phyloP scores from a whole-genome alignment of 2,888 invertebrate species.

The Pollenia amentaria region DNA sequence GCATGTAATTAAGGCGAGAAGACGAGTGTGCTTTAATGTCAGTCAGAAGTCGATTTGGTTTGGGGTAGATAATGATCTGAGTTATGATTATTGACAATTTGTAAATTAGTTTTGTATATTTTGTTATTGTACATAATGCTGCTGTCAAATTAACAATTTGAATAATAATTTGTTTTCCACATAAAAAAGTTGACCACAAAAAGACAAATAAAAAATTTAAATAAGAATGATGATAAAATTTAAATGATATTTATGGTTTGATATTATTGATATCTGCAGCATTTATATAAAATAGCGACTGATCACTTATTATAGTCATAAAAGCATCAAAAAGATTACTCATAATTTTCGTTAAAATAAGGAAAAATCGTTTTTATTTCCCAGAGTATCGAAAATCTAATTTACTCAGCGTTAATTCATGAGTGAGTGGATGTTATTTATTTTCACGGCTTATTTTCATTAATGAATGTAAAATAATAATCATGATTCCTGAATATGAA shows the following conservation, averaged over 20 bases:
- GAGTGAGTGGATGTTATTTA: too few relatives aligned
- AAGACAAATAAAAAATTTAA: background rate
- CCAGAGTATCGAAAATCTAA: too few relatives aligned
- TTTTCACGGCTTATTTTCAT: too few relatives aligned
- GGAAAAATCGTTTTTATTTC: too few relatives aligned
- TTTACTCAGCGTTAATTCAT: too few relatives aligned
- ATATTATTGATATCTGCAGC: too few relatives aligned
- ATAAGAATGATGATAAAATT: background rate
- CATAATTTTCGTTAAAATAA: too few relatives aligned
- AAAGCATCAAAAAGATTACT: too few relatives aligned
- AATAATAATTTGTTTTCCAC: constrained; percentile 61
- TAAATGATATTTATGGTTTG: background rate
- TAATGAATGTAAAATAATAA: too few relatives aligned
- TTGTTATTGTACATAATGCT: background rate
- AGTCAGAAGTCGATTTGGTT: constrained; percentile 11
- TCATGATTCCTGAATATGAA: too few relatives aligned
- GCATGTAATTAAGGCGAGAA: constrained; percentile 37
- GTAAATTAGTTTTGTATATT: constrained; percentile 59
- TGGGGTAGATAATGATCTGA: constrained; percentile 71
- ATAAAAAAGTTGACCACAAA: constrained; percentile 20
- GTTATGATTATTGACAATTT: constrained; percentile 73
- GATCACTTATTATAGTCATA: too few relatives aligned
- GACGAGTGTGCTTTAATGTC: constrained; percentile 9
- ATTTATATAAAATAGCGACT: too few relatives aligned
- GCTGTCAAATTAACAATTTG: constrained; percentile 68